Evolutionary conservation across 2,888 invertebrate genomes (phyloP).

Genomic region (Dynastes tityus): DNA sequence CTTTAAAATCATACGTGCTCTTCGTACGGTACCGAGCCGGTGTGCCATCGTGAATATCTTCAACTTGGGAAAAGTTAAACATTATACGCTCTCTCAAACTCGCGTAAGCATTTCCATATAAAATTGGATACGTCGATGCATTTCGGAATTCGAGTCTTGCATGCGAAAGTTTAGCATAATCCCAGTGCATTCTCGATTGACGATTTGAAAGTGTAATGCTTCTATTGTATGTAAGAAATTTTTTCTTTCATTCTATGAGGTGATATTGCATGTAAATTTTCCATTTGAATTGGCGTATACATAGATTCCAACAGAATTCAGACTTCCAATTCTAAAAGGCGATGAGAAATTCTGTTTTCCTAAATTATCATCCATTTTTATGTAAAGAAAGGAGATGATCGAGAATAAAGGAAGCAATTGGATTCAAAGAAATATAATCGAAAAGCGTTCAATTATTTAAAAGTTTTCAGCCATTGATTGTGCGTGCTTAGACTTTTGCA

Average conservation of each 20-base stretch:
- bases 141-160: not conserved
- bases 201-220: conserved; percentile 32
- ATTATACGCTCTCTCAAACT: conserved; percentile 2
- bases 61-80: conserved; percentile 13
- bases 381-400: not conserved
- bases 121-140: conserved; percentile 26
- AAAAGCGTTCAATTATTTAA: conserved; percentile 31
- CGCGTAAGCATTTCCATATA: conserved; percentile 24
- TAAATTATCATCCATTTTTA: not conserved
- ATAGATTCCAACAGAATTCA: too few relatives aligned
- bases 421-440: not conserved
- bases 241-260: not conserved
- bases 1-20: conserved; percentile 2
- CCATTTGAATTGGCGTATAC: not conserved
- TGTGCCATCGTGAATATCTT: not conserved
- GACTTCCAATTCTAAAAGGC: too few relatives aligned
- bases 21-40: not conserved
- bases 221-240: conserved; percentile 10
- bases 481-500: not conserved
- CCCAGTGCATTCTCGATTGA: conserved; percentile 13
- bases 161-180: conserved; percentile 21
- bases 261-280: conserved; percentile 15
- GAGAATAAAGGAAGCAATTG: too few relatives aligned
- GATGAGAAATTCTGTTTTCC: too few relatives aligned
- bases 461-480: conserved; percentile 1